Conservation (phyloP, 1,140 invertebrate species). For the Leptinotarsa texana region DNA sequence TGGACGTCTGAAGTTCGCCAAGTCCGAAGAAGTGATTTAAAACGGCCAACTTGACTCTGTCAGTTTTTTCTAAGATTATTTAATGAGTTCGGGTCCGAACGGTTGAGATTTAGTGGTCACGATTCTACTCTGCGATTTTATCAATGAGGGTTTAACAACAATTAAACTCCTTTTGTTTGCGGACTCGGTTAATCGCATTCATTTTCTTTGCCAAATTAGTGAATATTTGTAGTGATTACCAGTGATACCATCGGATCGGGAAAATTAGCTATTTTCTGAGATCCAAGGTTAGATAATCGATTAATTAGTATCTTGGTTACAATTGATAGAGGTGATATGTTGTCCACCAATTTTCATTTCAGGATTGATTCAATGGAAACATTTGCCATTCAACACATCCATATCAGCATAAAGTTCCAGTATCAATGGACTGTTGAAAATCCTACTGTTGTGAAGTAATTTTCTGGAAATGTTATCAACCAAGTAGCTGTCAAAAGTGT, state of each 20-base stretch:
- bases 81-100: constrained; percentile 35
- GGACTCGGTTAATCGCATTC: constrained; percentile 16
- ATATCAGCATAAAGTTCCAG: too few species aligned
- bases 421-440: too few species aligned
- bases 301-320: not conserved
- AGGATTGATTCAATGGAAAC: too few species aligned
- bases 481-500: too few species aligned
- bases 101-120: constrained; percentile 41
- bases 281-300: not conserved
- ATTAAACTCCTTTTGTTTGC: constrained; percentile 28
- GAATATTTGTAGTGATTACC: constrained; percentile 16
- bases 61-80: constrained; percentile 45
- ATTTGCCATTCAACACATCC: too few species aligned
- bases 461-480: too few species aligned
- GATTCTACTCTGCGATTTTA: constrained; percentile 34
- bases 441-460: too few species aligned
- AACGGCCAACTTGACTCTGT: constrained; percentile 38
- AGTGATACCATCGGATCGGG: constrained; percentile 3
- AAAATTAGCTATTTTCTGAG: constrained; percentile 7
- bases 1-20: constrained; percentile 43
- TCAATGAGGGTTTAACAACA: constrained; percentile 26
- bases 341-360: too few species aligned
- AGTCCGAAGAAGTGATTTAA: constrained; percentile 47
- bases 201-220: constrained; percentile 25
- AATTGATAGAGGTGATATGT: too few species aligned